Evolutionary conservation across 1,140 invertebrate genomes (phyloP), one percentile per base, ranked within the genome.

Genomic region (Macrotrachela quadricornifera): DNA sequence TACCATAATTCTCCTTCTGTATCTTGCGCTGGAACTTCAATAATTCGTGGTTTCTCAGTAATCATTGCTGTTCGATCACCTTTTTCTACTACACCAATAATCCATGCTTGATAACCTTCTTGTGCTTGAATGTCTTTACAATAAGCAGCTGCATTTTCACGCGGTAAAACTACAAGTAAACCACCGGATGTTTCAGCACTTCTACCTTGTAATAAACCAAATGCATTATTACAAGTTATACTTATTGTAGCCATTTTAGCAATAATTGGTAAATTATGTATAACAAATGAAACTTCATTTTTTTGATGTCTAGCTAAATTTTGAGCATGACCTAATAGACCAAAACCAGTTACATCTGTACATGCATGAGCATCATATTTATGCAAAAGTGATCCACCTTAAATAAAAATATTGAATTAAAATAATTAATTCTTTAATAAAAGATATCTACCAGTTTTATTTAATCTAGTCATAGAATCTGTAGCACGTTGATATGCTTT

Each of bases 41-140:
- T 96, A 13, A 95, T 85, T 76, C 90, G 77, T 2, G 90, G 88
- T 63, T 95, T 94, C 65, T 95, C 88, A 65, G 94, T 94, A 63
- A 95, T 94, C 61, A 86, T 77, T 12, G 88, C 91, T 10, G 86
- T 86, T 56, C 88, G 78, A 66, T 85, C 87, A 40, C 91, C 90
- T 68, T 92, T 94, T 66, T 95, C 88, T 2, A 96, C 90, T 64
- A 94, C 92, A 48, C 88, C 90, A 65, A 96, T 91, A 62, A 95
- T 96, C 90, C 90, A 96, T 1, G 90, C 86, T 67, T 92, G 88
- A 65, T 90, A 92, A 1, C 88, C 88, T 73, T 95, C 90, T 61
- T 73, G 58, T 65, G 91, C 91, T 64, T 92, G 86, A 61, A 94
- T 91, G 60, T 95, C 90, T 70, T 91, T 90, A 63, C 87, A 92